Base-by-base conservation (phyloP, 2,888 invertebrate species). In the Sesamia inferens region DNA sequence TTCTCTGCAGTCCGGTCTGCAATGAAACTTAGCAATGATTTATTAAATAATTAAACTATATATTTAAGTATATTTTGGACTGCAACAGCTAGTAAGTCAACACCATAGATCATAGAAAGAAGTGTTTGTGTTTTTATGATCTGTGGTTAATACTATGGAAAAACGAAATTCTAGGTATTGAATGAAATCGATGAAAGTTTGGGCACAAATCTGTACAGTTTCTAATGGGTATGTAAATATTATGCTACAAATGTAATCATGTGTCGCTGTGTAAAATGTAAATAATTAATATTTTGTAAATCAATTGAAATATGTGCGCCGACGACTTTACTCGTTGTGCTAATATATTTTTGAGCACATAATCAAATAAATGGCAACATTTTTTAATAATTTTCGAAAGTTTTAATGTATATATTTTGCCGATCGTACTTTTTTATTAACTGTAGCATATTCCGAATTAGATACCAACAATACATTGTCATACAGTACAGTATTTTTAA, bases 141-240 rank as follows among this genome's bases (percentile, higher is more conserved):
- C 39, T 39, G 39, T 39, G 39, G 39, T 39, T 5, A 39, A 39
- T 16, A 66, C 13, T 51, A 44, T 62, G 68, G 54, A 76, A 44
- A 62, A 16, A 57, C 47, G 58, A 47, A 31, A 58, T 59, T 62
- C 13, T 66, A 59, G 55, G 55, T 42, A 67, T 67, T 54, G 62
- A 54, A 42, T 44, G 62, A 44, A 31, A 64, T 71, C 67, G 70
- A 59, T 75, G 66, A 76, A 84, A 78, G 71, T 74, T 82, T 82
- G 90, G 91, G 90, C 92, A 92, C 93, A 92, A 92, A 89, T 81
- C 13, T 86, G 82, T 89, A 82, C 83, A 78, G 73, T 82, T 81
- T 81, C 84, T 81, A 81, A 85, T 87, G 83, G 72, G 70, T 86
- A 84, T 92, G 90, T 91, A 91, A 89, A 92, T 92, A 93, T 88